These are phyloP conservation scores for Cecropterus lyciades DNA, from an alignment of 1,140 invertebrate species.

Conservation along the genomic window DNA sequence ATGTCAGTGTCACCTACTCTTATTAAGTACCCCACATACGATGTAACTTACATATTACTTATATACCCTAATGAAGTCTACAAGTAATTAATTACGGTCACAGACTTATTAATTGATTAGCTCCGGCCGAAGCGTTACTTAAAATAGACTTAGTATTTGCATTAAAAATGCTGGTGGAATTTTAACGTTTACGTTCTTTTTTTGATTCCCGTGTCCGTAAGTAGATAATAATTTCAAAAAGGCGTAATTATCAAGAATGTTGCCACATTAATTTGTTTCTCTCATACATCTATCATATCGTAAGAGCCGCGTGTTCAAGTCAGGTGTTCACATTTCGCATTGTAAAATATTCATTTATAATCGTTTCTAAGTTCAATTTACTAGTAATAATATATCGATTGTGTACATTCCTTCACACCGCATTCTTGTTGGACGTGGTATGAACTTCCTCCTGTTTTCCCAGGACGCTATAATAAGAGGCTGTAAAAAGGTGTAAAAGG, in stretches of 20 bases:
- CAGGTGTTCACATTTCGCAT: slow-evolving; percentile 4
- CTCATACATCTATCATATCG: not conserved
- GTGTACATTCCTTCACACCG: no score
- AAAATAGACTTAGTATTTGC: slow-evolving; percentile 24
- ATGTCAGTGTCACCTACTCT: slow-evolving; percentile 14
- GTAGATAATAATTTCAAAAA: slow-evolving; percentile 2
- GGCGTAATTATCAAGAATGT: slow-evolving; percentile 17
- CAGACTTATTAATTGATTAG: slow-evolving; percentile 27
- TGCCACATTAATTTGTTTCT: slow-evolving; percentile 1
- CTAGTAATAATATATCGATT: no score
- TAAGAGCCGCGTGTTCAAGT: not conserved
- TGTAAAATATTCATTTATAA: not conserved
- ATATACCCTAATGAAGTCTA: slow-evolving; percentile 11
- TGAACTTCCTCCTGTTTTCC: no score
- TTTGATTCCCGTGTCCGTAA: not conserved
- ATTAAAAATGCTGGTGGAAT: slow-evolving; percentile 16
- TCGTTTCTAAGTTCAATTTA: not conserved
- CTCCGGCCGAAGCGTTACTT: slow-evolving; percentile 17
- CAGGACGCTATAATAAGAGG: no score
- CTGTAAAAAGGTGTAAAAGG: no score
- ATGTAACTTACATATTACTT: slow-evolving; percentile 20
- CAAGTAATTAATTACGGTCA: slow-evolving; percentile 23
- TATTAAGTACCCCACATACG: not conserved
- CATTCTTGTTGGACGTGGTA: no score
- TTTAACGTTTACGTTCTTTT: slow-evolving; percentile 10